Conservation (phyloP, 30 jellyfish, hydroid and myxozoan genomes). For the Aurelia sp. region DNA sequence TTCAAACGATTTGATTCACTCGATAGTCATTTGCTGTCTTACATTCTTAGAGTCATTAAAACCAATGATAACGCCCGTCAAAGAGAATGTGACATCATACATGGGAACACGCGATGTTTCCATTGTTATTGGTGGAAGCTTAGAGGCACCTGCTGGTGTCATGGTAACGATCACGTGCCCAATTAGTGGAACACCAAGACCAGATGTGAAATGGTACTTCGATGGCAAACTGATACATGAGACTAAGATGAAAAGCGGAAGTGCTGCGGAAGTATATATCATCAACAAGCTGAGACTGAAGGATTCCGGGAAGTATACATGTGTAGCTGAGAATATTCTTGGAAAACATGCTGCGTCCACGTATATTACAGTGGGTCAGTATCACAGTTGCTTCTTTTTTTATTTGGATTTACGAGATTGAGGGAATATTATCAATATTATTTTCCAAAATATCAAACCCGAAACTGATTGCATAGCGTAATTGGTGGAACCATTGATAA, state of each 20-base stretch:
- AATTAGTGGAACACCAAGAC: constrained; percentile 79
- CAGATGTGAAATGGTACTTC: constrained; percentile 70
- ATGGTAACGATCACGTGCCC: constrained; percentile 72
- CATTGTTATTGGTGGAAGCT: constrained; percentile 71
- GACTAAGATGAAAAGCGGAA: constrained; percentile 26
- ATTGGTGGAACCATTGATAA: too few species aligned
- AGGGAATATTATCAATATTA: too few species aligned
- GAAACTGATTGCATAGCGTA: too few species aligned
- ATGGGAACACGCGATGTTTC: constrained; percentile 43
- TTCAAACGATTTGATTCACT: too few species aligned
- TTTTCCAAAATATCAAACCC: too few species aligned
- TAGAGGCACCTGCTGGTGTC: constrained; percentile 69
- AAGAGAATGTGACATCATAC: constrained; percentile 46
- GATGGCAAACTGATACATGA: constrained; percentile 47
- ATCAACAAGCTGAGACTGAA: constrained; percentile 46
- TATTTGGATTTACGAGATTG: too few species aligned
- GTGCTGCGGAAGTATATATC: constrained; percentile 49
- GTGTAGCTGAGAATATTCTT: constrained; percentile 72
- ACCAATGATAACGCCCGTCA: constrained; percentile 59
- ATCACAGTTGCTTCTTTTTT: too few species aligned
- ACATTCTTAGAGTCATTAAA: constrained; percentile 41
- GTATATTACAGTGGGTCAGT: constrained; percentile 54
- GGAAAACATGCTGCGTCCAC: constrained; percentile 61
- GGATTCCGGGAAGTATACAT: constrained; percentile 72
- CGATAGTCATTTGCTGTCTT: background rate